Conservation (phyloP, 2,797 vertebrate species). For the Uromys caudimaculatus region DNA sequence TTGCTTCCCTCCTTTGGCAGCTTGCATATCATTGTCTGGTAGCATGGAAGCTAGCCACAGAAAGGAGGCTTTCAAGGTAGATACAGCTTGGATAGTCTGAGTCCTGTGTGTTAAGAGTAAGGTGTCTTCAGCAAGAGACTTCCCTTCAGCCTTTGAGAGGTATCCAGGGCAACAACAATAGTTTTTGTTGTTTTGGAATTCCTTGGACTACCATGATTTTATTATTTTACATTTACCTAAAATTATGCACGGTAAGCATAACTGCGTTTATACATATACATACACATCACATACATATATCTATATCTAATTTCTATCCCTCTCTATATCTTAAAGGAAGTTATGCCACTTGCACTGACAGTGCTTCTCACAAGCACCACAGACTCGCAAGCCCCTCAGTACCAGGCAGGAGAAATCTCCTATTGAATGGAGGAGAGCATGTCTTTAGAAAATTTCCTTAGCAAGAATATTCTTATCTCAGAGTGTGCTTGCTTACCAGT, state of each 20-base stretch:
- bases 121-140: background rate
- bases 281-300: background rate
- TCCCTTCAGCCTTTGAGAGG: background rate
- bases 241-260: background rate
- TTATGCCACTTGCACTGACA: background rate
- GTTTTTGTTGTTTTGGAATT: background rate
- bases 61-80: background rate
- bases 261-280: background rate
- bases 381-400: background rate
- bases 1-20: background rate
- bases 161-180: background rate
- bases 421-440: background rate
- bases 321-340: background rate
- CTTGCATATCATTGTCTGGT: background rate
- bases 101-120: background rate
- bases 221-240: background rate
- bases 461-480: conserved; percentile 21
- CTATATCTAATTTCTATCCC: background rate
- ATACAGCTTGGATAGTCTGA: background rate
- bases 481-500: background rate
- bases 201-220: background rate
- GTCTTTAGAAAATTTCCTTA: conserved; percentile 34
- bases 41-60: background rate
- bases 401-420: background rate
- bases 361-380: background rate